Evolutionary conservation across 2,797 vertebrate genomes (phyloP).

Genomic region (Novumbra hubbsi): DNA sequence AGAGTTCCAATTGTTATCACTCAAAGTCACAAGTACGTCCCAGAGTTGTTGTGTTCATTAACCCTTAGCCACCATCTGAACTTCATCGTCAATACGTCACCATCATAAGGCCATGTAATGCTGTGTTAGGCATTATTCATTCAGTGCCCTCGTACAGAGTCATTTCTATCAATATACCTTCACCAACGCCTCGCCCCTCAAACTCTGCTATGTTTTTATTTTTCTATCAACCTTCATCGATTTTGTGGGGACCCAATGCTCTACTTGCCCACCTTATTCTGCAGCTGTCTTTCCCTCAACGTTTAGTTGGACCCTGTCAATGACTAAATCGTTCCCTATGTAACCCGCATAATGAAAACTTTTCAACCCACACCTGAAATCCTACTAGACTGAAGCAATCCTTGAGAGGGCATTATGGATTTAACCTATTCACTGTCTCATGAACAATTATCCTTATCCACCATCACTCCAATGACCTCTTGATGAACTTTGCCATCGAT

Average conservation of each 20-base stretch:
- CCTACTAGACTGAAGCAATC: background rate
- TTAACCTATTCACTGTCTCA: background rate
- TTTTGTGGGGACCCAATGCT: slow-evolving; percentile 13
- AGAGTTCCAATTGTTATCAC: too few relatives aligned
- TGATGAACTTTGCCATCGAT: background rate
- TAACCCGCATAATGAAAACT: background rate
- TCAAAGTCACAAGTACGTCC: too few relatives aligned
- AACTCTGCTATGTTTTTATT: background rate
- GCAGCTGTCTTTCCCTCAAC: slow-evolving; percentile 31
- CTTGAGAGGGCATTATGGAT: background rate
- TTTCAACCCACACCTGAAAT: background rate
- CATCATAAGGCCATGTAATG: too few relatives aligned
- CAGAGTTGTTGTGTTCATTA: too few relatives aligned
- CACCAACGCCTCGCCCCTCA: background rate
- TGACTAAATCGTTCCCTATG: background rate
- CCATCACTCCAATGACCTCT: background rate
- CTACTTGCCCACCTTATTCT: slow-evolving; percentile 35
- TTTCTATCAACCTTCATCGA: background rate
- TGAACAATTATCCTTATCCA: background rate
- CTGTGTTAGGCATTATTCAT: slow-evolving; percentile 4
- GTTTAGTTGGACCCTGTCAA: background rate
- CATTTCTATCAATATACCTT: background rate
- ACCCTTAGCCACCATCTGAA: too few relatives aligned
- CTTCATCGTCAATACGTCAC: too few relatives aligned
- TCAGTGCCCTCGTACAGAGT: slow-evolving; percentile 1